Evolutionary conservation across 2,797 vertebrate genomes (phyloP), one percentile per base, ranked within the genome.

Genomic region (Poeciliopsis paucimaculata): DNA sequence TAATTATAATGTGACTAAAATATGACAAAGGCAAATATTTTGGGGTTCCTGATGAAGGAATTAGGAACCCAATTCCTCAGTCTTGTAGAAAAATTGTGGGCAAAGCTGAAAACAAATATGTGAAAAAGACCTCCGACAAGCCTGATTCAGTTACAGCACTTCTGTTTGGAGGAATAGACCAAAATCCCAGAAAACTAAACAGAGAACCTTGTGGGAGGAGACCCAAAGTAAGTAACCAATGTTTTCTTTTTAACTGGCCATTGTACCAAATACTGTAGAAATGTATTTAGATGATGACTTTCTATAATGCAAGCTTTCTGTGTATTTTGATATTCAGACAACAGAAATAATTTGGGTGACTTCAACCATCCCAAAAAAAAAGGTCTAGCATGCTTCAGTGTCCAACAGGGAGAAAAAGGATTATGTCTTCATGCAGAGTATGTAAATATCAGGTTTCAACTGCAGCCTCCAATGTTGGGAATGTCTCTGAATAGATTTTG

Each of bases 401-500:
- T n/a, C 39, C 36, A 18, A 9, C 62, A 70, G 39, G n/a, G 26
- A 45, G 20, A 15, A n/a, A 41, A 68, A 41, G 2, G 10, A 70
- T 26, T n/a, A 23, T 45, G 26, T 45, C 10, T 70, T 71, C 26
- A 71, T 71, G 45, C 41, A 28, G 26, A 45, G 39, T 26, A 70
- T 70, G 39, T 70, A 43, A 43, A 43, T 70, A 43, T 43, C 66
- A 43, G 20, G 1, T 43, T 62, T 20, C 28, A 10, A 12, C 75
- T 71, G n/a, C 45, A 31, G 55, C 85, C 81, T 15, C 57, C 1
- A 0, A 73, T 82, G 78, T 62, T 20, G 41, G 31, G 77, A 57
- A 82, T 75, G 49, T 80, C 81, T 84, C 91, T 87, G 79, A 73
- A 36, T 62, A 45, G 78, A 87, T 82, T 72, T 36, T 47, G 82